A percentile compares a stretch with the other conserved stretches of the same genome.
phyloP scores from a whole-genome alignment of 1,140 invertebrate species.

The Nymphalis io region DNA sequence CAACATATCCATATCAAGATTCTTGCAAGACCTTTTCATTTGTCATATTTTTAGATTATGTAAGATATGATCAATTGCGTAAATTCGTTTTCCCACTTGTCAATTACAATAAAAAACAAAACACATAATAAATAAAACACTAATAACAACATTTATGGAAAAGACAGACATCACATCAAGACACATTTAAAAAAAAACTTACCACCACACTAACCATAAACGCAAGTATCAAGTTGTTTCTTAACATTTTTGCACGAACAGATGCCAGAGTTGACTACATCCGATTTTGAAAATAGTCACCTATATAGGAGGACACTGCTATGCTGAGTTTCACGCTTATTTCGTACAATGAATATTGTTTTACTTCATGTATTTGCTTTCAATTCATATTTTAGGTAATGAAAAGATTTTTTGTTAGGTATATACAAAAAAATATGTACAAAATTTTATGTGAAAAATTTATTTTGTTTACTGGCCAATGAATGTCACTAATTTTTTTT shows the following conservation, averaged over 20 bases:
- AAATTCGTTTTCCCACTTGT: no score
- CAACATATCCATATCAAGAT: no score
- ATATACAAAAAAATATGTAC: neutral
- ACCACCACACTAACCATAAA: neutral
- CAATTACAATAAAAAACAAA: no score
- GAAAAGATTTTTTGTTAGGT: neutral
- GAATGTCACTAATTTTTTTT: no score
- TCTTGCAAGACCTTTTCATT: no score
- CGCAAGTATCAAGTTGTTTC: neutral
- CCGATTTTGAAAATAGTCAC: neutral
- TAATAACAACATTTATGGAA: no score
- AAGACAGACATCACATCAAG: no score
- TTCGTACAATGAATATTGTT: conserved; percentile 18
- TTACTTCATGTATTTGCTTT: conserved; percentile 6
- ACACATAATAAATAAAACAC: no score
- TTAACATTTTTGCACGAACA: neutral
- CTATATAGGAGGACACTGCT: conserved; percentile 26
- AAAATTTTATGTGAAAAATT: neutral
- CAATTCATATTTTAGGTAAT: conserved; percentile 6
- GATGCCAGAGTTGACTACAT: neutral
- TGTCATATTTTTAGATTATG: no score
- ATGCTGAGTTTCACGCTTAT: conserved; percentile 31
- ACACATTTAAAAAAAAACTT: neutral
- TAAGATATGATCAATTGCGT: no score
- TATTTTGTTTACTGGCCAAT: neutral